Percentiles rank a stretch among this genome's conserved stretches.
These are phyloP conservation scores for Brachionus koreanus DNA, from an alignment of 1,140 invertebrate genomes.

Conservation along the genomic window DNA sequence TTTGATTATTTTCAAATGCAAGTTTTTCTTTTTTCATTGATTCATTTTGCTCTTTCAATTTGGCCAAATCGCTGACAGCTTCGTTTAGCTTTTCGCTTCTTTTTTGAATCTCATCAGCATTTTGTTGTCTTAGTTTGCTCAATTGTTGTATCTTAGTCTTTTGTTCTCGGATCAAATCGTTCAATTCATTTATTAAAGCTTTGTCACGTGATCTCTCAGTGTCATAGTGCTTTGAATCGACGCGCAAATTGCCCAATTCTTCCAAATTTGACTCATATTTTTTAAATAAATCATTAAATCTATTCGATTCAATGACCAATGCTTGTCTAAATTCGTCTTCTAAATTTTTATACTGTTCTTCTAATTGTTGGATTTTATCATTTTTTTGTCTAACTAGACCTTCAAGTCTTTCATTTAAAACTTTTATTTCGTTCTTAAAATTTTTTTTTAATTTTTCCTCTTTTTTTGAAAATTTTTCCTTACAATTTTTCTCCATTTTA, in stretches of 20 bases:
- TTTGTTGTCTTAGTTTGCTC: constrained; percentile 10
- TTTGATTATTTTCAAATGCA: not conserved
- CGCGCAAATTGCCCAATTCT: not conserved
- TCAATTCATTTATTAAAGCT: constrained; percentile 27
- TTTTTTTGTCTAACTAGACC: not conserved
- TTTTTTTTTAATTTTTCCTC: constrained; percentile 22
- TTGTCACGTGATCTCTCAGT: not conserved
- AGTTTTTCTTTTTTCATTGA: constrained; percentile 23
- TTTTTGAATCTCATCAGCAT: constrained; percentile 5
- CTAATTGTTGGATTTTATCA: constrained; percentile 4
- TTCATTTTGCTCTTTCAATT: constrained; percentile 10
- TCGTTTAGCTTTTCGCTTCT: constrained; percentile 11
- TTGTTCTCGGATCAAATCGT: constrained; percentile 38
- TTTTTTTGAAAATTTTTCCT: not conserved
- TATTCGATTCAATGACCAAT: constrained; percentile 16
- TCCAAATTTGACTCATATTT: constrained; percentile 2
- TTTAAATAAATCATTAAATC: constrained; percentile 27
- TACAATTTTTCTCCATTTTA: not conserved
- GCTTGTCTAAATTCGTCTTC: constrained; percentile 37
- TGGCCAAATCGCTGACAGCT: constrained; percentile 21
- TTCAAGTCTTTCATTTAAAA: not conserved
- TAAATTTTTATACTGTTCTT: constrained; percentile 9
- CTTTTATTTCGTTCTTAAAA: not conserved
- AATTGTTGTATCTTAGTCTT: constrained; percentile 8
- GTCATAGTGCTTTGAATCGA: not conserved